These are phyloP conservation scores for Melieria crassipennis DNA, from an alignment of 2,888 invertebrate genomes.

Conservation along the genomic window DNA sequence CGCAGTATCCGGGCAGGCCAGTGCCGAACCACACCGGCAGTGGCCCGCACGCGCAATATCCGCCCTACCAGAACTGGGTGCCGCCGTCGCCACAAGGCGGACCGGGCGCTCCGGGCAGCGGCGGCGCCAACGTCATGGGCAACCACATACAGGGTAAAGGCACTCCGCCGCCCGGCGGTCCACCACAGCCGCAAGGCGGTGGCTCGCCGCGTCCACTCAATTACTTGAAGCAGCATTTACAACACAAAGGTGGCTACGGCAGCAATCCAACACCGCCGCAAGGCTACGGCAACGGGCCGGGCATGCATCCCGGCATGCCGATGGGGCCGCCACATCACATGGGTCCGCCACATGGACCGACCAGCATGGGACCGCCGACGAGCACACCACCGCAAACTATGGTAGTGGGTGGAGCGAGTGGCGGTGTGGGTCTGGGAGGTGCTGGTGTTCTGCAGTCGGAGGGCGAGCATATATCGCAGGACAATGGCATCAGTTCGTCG, in stretches of 20 bases:
- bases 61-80: slow-evolving; percentile 65
- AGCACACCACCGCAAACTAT: slow-evolving; percentile 67
- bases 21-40: slow-evolving; percentile 69
- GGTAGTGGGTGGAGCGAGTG: slow-evolving; percentile 37
- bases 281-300: slow-evolving; percentile 67
- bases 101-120: slow-evolving; percentile 45
- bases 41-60: slow-evolving; percentile 65
- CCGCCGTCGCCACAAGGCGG: slow-evolving; percentile 62
- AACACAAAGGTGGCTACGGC: slow-evolving; percentile 75
- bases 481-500: slow-evolving; percentile 69
- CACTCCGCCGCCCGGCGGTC: slow-evolving; percentile 63
- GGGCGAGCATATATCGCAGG: slow-evolving; percentile 69
- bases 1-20: slow-evolving; percentile 69
- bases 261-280: slow-evolving; percentile 66
- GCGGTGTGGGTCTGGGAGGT: slow-evolving; percentile 28
- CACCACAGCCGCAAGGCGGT: slow-evolving; percentile 63
- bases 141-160: slow-evolving; percentile 65
- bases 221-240: slow-evolving; percentile 76
- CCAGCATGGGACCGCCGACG: slow-evolving; percentile 74
- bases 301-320: slow-evolving; percentile 69
- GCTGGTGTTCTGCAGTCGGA: slow-evolving; percentile 53
- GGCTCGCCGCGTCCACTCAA: slow-evolving; percentile 70
- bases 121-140: slow-evolving; percentile 53
- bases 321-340: slow-evolving; percentile 70
- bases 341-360: slow-evolving; percentile 72